A percentile compares a stretch with the other conserved stretches of the same genome.
Evolutionary conservation across 2,797 vertebrate species (phyloP).

Genomic region (Eurystomus glaucurus): DNA sequence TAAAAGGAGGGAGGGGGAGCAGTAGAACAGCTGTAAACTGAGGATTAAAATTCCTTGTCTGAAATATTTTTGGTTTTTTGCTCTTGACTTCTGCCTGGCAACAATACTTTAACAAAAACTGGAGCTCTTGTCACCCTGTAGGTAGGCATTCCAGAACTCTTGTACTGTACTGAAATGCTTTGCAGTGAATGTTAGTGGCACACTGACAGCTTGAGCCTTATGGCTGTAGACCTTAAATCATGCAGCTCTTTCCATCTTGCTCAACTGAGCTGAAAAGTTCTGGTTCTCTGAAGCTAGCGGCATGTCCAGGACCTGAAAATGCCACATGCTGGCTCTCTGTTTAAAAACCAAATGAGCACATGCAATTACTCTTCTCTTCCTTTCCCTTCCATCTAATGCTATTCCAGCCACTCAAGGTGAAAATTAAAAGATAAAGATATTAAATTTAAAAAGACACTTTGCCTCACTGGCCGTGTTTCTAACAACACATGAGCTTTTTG

Average conservation of each 20-base stretch:
- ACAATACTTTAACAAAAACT: not conserved
- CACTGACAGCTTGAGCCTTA: not conserved
- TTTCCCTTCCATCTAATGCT: not conserved
- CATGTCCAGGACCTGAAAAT: not conserved
- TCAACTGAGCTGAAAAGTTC: not conserved
- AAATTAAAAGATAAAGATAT: not conserved
- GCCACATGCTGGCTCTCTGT: not conserved
- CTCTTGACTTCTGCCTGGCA: not conserved
- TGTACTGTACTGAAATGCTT: not conserved
- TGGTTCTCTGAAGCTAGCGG: not conserved
- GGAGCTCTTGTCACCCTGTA: not conserved
- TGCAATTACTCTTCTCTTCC: not conserved
- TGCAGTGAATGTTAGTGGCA: not conserved
- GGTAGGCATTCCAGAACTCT: slow-evolving; percentile 1
- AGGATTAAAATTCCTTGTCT: not conserved
- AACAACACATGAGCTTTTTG: not conserved
- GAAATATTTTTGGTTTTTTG: not conserved
- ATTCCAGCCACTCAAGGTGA: not conserved
- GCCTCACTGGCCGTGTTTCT: not conserved
- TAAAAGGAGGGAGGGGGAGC: not conserved
- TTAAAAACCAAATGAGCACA: not conserved
- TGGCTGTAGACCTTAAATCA: not conserved
- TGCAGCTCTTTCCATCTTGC: not conserved
- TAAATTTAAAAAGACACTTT: not conserved
- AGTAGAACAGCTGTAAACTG: not conserved